These are phyloP conservation scores for Busseola fusca DNA, from an alignment of 2,888 invertebrate genomes.

Conservation along the genomic window DNA sequence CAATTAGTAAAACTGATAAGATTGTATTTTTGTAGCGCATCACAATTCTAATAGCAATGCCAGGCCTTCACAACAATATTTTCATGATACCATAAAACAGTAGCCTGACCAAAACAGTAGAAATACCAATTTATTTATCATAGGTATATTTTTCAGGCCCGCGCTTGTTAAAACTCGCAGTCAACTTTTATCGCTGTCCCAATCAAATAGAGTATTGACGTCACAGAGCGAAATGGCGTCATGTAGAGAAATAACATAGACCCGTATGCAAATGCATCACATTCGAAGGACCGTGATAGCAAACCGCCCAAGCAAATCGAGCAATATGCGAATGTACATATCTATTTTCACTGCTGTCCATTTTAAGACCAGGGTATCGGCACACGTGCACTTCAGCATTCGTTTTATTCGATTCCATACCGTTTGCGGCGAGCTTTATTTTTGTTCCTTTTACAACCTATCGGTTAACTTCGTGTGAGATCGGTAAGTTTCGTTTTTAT, in stretches of 20 bases:
- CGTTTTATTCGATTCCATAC: constrained; percentile 67
- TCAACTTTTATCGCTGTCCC: constrained; percentile 22
- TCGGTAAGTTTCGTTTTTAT: constrained; percentile 70
- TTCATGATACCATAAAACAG: neutral
- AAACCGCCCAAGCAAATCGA: constrained; percentile 25
- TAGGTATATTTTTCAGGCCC: neutral
- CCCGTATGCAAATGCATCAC: constrained; percentile 25
- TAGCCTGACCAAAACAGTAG: no score
- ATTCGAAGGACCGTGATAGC: constrained; percentile 5
- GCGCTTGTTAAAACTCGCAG: constrained; percentile 24
- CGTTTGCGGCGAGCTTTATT: constrained; percentile 68
- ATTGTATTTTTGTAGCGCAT: neutral
- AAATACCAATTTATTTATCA: neutral
- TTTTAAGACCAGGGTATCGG: constrained; percentile 55
- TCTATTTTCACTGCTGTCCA: constrained; percentile 55
- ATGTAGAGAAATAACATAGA: constrained; percentile 22
- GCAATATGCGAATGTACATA: constrained; percentile 49
- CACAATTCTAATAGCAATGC: neutral
- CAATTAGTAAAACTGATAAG: no score
- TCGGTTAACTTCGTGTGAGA: constrained; percentile 80
- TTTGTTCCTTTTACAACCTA: constrained; percentile 74
- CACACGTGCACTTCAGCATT: constrained; percentile 62
- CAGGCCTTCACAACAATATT: neutral
- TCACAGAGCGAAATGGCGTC: constrained; percentile 29
- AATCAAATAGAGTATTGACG: constrained; percentile 25